Conservation (phyloP, 2,888 invertebrate species). For the Pristionchus mayeri region DNA sequence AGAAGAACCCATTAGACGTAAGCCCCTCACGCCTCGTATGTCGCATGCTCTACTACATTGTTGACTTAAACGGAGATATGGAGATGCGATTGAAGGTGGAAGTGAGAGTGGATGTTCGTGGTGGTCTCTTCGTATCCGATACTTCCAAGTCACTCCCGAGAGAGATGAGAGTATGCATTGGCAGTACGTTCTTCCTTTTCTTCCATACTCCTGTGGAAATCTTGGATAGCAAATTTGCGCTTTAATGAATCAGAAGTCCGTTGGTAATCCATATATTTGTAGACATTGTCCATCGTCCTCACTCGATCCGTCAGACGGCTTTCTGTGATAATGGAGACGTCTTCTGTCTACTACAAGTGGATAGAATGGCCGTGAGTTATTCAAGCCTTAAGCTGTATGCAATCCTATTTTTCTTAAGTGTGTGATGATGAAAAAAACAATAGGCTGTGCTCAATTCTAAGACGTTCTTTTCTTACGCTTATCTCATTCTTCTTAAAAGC, state of each 20-base stretch:
- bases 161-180: too few relatives aligned
- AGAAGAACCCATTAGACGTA: background rate
- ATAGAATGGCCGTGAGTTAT: background rate
- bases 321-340: slow-evolving; percentile 40
- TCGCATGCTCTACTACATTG: too few relatives aligned
- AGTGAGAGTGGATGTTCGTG: background rate
- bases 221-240: too few relatives aligned
- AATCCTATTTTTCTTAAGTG: too few relatives aligned
- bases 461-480: too few relatives aligned
- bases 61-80: too few relatives aligned
- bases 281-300: slow-evolving; percentile 30
- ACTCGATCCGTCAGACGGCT: slow-evolving; percentile 7
- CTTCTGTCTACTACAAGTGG: slow-evolving; percentile 13
- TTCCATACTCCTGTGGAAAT: too few relatives aligned
- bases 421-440: too few relatives aligned
- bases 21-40: too few relatives aligned
- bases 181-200: too few relatives aligned
- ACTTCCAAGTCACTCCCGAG: background rate
- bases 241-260: background rate
- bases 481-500: too few relatives aligned
- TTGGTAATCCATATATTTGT: background rate
- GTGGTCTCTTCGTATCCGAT: background rate
- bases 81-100: background rate
- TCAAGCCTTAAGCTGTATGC: background rate
- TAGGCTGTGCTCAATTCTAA: too few relatives aligned